A percentile compares a stretch with the other conserved stretches of the same genome.
Evolutionary conservation across 2,888 invertebrate species (phyloP).

Genomic region (Agriopis aurantiaria): DNA sequence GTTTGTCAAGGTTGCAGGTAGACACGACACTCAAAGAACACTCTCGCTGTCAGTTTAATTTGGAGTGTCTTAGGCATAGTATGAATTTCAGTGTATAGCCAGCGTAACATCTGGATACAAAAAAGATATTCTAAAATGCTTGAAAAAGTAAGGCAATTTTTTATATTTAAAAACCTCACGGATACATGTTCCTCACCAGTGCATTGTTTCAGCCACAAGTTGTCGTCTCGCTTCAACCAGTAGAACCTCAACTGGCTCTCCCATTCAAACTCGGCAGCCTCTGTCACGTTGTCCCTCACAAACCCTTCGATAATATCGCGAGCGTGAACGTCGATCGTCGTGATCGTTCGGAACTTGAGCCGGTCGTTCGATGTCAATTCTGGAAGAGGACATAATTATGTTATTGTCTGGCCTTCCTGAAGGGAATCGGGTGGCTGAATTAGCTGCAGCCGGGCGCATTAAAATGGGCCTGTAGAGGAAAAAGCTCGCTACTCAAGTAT

Average conservation of each 20-base stretch:
- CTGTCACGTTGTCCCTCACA: slow-evolving; percentile 92
- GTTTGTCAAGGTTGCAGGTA: no score
- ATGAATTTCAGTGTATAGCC: no score
- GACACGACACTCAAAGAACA: no score
- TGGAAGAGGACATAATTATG: slow-evolving; percentile 46
- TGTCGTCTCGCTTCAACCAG: slow-evolving; percentile 94
- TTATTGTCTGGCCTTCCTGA: not conserved
- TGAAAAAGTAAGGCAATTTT: not conserved
- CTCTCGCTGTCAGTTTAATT: no score
- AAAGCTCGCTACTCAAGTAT: no score
- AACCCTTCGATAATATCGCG: slow-evolving; percentile 95
- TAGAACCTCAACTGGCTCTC: slow-evolving; percentile 97
- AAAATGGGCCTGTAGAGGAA: not conserved
- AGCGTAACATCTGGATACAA: no score
- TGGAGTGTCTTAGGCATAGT: no score
- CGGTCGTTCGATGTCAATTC: slow-evolving; percentile 93
- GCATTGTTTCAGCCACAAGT: slow-evolving; percentile 94
- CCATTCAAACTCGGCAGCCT: slow-evolving; percentile 96
- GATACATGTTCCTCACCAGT: slow-evolving; percentile 78
- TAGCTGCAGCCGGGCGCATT: no score
- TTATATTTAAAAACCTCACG: no score
- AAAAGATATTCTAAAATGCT: no score
- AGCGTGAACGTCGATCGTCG: slow-evolving; percentile 97
- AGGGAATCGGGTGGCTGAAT: no score
- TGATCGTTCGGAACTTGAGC: slow-evolving; percentile 94